Evolutionary conservation across 2,888 invertebrate species (phyloP), one percentile per base, ranked within the genome.

Genomic region (Cantharis flavilabris): DNA sequence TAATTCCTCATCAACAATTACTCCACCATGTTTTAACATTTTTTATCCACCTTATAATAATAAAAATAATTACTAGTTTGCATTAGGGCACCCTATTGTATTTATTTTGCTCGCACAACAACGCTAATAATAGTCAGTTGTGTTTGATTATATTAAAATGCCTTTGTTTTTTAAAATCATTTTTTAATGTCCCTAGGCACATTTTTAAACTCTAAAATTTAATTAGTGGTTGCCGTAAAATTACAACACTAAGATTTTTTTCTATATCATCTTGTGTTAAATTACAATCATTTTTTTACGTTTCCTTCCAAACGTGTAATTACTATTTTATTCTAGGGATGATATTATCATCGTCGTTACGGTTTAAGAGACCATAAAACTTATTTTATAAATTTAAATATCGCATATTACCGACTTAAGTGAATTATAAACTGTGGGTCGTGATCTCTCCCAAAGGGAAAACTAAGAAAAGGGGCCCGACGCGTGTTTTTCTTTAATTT

Each of bases 161-260:
- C n/a, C 18, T 72, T 33, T 49, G 16, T 62, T 49, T 70, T 33
- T 70, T 16, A 20, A 18, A 70, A 70, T 20, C 26, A 10, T 28
- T 14, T 10, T 23, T 23, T 16, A 70, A 70, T 30, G 14, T 26
- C 73, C 33, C 11, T 23, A 69, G 67, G 73, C 49, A 10, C 18
- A 73, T 69, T 69, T 73, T 28, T 16, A 69, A 69, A 26, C 62
- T 33, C 69, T 26, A 69, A n/a, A 72, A 69, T 69, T 73, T 73
- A 73, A 73, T 73, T 73, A 73, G 65, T 62, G 69, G 73, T 26
- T 73, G 62, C 33, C n/a, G 30, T 49, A 73, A 23, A 23, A 73
- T 65, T 49, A 69, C 33, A 49, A 49, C 33, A 49, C 33, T 5
- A 49, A n/a, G n/a, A 49, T 49, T 49, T 49, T 49, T 49, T 49